These are phyloP conservation scores for Pristionchus entomophagus DNA, from an alignment of 2,888 invertebrate genomes.

Conservation along the genomic window DNA sequence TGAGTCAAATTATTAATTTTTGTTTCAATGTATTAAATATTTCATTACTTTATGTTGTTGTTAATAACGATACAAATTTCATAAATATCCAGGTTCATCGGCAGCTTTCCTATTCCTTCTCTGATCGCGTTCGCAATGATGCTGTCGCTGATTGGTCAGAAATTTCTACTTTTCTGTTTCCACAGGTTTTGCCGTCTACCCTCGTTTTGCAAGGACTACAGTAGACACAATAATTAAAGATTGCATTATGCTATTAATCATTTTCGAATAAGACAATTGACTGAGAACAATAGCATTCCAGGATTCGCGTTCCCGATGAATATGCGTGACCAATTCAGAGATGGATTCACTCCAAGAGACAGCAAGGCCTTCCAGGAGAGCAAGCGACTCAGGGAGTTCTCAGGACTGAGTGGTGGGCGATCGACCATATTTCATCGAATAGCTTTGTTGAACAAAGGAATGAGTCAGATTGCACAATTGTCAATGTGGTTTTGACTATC, in stretches of 20 bases:
- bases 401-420: slow-evolving; percentile 62
- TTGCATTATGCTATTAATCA: too few relatives aligned
- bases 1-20: not conserved
- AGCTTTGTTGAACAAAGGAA: too few relatives aligned
- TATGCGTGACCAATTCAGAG: slow-evolving; percentile 67
- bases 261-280: too few relatives aligned
- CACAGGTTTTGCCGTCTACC: not conserved
- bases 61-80: not conserved
- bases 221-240: too few relatives aligned
- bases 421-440: too few relatives aligned
- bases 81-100: slow-evolving; percentile 50
- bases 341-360: slow-evolving; percentile 73
- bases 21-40: not conserved
- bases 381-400: slow-evolving; percentile 65
- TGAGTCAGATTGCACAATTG: too few relatives aligned
- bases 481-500: too few relatives aligned
- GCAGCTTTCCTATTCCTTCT: slow-evolving; percentile 57
- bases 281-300: too few relatives aligned
- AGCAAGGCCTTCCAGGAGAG: slow-evolving; percentile 68
- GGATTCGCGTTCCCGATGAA: slow-evolving; percentile 53
- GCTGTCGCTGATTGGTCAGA: slow-evolving; percentile 51
- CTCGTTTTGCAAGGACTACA: too few relatives aligned
- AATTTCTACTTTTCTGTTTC: not conserved
- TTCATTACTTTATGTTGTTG: not conserved
- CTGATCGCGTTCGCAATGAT: slow-evolving; percentile 61